These are phyloP conservation scores for Apogon talboti DNA, from an alignment of 2,797 vertebrate species.

Conservation along the genomic window DNA sequence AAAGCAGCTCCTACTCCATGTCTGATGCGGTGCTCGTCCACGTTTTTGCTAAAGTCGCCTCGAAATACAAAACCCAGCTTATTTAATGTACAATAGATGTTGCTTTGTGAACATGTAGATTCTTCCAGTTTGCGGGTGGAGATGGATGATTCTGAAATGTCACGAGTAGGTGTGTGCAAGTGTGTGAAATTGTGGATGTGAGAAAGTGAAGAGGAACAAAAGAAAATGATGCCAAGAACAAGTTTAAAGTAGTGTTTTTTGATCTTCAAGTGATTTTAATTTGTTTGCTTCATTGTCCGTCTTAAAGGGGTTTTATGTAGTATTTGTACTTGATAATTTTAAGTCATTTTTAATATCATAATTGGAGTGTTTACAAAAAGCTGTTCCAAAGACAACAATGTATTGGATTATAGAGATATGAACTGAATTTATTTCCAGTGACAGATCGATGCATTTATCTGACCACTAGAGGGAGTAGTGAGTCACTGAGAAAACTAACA, in stretches of 20 bases:
- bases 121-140: constrained; percentile 19
- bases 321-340: too few relatives aligned
- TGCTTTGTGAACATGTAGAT: constrained; percentile 5
- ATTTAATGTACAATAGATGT: constrained; percentile 26
- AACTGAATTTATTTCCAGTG: too few relatives aligned
- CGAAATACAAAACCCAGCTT: not conserved
- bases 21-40: not conserved
- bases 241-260: constrained; percentile 13
- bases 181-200: constrained; percentile 13
- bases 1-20: not conserved
- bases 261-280: not conserved
- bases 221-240: not conserved
- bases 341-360: too few relatives aligned
- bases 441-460: too few relatives aligned
- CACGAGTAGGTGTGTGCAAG: constrained; percentile 25
- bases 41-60: too few relatives aligned
- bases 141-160: constrained; percentile 26
- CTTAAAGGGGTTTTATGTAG: too few relatives aligned
- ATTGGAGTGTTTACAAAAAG: too few relatives aligned
- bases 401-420: too few relatives aligned
- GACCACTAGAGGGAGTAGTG: too few relatives aligned
- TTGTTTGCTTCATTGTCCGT: too few relatives aligned
- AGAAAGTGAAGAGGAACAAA: constrained; percentile 4
- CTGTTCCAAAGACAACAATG: too few relatives aligned
- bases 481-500: too few relatives aligned